phyloP scores from a whole-genome alignment of 1,140 invertebrate species.

The Condylostylus longicornis region DNA sequence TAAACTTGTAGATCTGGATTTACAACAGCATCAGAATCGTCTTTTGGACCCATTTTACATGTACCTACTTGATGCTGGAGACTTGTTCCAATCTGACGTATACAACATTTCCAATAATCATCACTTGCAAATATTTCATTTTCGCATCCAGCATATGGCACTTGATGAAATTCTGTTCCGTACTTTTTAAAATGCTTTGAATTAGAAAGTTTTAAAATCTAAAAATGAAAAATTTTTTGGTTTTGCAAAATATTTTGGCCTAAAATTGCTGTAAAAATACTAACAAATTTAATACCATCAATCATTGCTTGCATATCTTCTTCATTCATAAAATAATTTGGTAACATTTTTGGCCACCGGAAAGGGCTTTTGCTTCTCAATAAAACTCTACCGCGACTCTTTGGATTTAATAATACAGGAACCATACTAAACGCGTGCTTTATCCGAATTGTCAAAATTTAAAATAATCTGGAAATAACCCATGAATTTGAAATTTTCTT shows the following conservation, averaged over 20 bases:
- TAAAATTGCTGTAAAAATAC: constrained; percentile 5
- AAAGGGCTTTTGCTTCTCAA: constrained; percentile 52
- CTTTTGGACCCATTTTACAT: constrained; percentile 59
- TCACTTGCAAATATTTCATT: constrained; percentile 42
- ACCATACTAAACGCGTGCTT: constrained; percentile 45
- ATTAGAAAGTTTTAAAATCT: constrained; percentile 44
- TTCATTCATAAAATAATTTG: constrained; percentile 58
- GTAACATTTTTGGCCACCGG: constrained; percentile 55
- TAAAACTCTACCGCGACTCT: constrained; percentile 52
- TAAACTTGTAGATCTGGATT: constrained; percentile 54
- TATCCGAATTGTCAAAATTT: background rate
- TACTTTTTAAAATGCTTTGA: constrained; percentile 44
- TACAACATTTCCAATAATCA: constrained; percentile 58
- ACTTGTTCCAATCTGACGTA: constrained; percentile 49
- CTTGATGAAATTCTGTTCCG: constrained; percentile 44
- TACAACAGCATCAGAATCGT: constrained; percentile 55
- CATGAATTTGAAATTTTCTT: constrained; percentile 1
- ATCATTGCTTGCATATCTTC: constrained; percentile 51
- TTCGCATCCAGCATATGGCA: constrained; percentile 51
- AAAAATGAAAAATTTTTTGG: constrained; percentile 7
- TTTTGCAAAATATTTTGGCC: background rate
- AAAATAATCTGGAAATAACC: background rate
- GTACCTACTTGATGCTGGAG: constrained; percentile 61
- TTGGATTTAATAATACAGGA: constrained; percentile 54
- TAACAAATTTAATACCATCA: constrained; percentile 55